These are phyloP conservation scores for Coryphaenoides rupestris DNA, from an alignment of 2,113 vertebrate species.

Conservation along the genomic window DNA sequence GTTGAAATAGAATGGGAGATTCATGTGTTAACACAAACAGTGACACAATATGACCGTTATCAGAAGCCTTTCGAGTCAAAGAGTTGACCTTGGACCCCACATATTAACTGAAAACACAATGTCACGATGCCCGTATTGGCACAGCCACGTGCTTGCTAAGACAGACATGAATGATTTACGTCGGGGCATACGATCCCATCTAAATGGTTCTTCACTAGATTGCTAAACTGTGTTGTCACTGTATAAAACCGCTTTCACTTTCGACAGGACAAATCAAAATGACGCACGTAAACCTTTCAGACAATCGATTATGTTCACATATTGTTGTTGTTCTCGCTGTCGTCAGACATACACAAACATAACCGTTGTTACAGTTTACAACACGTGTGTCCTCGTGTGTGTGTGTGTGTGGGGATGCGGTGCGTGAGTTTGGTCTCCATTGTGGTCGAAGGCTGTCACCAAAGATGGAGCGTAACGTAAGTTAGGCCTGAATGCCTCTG, in stretches of 20 bases:
- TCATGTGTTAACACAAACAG: constrained; percentile 13
- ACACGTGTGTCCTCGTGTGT: constrained; percentile 12
- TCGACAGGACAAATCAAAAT: not conserved
- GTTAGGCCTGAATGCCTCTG: not conserved
- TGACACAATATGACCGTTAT: not conserved
- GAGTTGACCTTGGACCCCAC: not conserved
- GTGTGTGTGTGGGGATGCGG: constrained; percentile 41
- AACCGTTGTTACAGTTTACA: not conserved
- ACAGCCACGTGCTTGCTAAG: not conserved
- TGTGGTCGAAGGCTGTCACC: not conserved
- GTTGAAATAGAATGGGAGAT: not conserved
- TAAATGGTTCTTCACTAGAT: not conserved
- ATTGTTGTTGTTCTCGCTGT: not conserved
- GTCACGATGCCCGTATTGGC: not conserved
- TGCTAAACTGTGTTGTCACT: not conserved
- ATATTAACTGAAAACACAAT: constrained; percentile 2
- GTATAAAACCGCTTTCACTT: not conserved
- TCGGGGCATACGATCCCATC: not conserved
- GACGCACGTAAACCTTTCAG: not conserved
- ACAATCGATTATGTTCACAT: not conserved
- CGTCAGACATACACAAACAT: not conserved
- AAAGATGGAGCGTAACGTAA: not conserved
- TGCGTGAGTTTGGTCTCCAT: constrained; percentile 35
- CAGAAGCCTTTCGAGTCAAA: not conserved
- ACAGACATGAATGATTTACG: not conserved